Evolutionary conservation across 2,888 invertebrate genomes (phyloP).

Genomic region (Dolomedes plantarius): DNA sequence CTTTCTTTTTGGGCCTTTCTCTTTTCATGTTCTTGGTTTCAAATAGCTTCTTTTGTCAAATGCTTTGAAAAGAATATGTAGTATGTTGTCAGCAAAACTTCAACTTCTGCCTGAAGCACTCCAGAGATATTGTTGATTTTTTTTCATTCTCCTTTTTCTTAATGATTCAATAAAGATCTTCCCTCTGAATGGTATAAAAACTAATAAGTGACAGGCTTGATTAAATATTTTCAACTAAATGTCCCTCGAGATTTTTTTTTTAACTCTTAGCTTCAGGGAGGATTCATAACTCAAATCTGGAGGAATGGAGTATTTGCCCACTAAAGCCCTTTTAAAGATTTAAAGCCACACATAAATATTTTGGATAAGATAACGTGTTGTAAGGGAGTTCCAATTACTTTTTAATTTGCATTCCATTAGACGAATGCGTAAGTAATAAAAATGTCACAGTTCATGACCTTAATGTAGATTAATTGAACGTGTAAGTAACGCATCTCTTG

Average conservation of each 20-base stretch:
- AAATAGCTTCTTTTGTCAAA: slow-evolving; percentile 41
- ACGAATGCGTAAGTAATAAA: not conserved
- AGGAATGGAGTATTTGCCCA: slow-evolving; percentile 24
- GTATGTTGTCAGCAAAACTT: slow-evolving; percentile 53
- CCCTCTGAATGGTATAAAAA: slow-evolving; percentile 50
- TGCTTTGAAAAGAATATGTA: slow-evolving; percentile 46
- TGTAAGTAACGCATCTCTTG: not conserved
- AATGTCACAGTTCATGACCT: not conserved
- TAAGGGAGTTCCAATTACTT: not conserved
- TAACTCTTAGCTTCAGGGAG: slow-evolving; percentile 6
- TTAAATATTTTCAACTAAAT: slow-evolving; percentile 60
- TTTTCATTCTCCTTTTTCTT: slow-evolving; percentile 38
- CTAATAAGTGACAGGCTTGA: slow-evolving; percentile 62
- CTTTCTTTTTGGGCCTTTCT: slow-evolving; percentile 12
- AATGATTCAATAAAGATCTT: slow-evolving; percentile 61
- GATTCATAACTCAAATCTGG: slow-evolving; percentile 37
- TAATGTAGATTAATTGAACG: not conserved
- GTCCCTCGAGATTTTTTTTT: slow-evolving; percentile 42
- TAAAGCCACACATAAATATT: slow-evolving; percentile 12
- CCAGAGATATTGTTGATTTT: slow-evolving; percentile 27
- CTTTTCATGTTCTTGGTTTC: slow-evolving; percentile 32
- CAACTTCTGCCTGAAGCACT: slow-evolving; percentile 27
- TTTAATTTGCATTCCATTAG: not conserved
- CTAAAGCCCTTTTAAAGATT: slow-evolving; percentile 21
- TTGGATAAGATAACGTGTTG: not conserved